Base-by-base conservation (phyloP, 1,140 invertebrate genomes). In the Macrosteles quadrilineatus region DNA sequence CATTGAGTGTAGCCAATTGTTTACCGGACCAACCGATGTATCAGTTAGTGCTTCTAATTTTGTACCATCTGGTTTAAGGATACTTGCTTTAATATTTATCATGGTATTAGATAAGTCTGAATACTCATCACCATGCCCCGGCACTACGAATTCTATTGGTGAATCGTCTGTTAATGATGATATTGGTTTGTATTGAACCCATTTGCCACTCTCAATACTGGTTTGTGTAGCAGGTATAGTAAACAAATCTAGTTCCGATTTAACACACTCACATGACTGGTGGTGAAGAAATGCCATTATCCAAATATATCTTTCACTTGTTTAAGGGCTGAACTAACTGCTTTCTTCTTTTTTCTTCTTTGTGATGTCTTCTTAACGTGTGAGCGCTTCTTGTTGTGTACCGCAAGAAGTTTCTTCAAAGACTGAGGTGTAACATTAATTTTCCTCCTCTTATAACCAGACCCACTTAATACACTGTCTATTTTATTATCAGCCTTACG, bases 81-180 rank as follows among this genome's bases (percentile, higher is more conserved):
- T 73, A 75, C 76, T 76, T 21, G 71, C 74, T 73, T 75, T 75
- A 23, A 80, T 73, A 73, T 77, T 71, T 19, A 83, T 57, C 71
- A 78, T 75, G 1, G 78, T 80, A 72, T 81, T 76, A 21, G 76
- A 75, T 45, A 80, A 68, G 73, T 81, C 78, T 9, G 80, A 72
- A 71, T 82, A 81, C 53, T 81, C 75, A 57, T 79, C 76, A n/a
- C 76, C 75, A 36, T 74, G 67, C 1, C 76, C 77, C 21, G 74
- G 76, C 29, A 82, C 72, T 57, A 77, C 70, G 76, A 83, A 83
- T 71, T 81, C 77, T 30, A 83, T 76, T 0, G 76, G 80, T 19
- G 76, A 75, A 72, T 79, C 73, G 29, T 79, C 74, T 1, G 68
- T 73, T 11, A 83, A 55, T 0, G 76, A n/a, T n/a, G n/a, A n/a